Base-by-base conservation (phyloP, 2,888 invertebrate genomes). In the Conus canariensis region DNA sequence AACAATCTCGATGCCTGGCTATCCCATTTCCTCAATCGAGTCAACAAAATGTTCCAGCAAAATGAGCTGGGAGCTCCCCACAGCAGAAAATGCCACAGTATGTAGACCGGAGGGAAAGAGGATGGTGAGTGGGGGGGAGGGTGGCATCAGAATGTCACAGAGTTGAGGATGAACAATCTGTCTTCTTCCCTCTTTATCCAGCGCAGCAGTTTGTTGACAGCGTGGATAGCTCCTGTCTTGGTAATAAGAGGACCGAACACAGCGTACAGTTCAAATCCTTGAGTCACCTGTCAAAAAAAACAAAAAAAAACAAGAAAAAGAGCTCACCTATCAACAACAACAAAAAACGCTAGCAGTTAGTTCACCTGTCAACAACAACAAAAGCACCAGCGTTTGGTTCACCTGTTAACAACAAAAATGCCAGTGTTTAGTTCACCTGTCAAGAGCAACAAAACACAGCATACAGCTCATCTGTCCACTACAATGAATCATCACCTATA, bases 131-230 rank as follows among this genome's bases (percentile, higher is more conserved):
- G 64, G 16, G 16, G 16, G 60, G 10, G 8, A 64, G 77, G 9
- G 30, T 6, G 10, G 5, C 19, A n/a, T 91, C 92, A 96, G 92
- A 96, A 96, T 74, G 96, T 96, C n/a, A 95, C 95, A 25, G 98
- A 98, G 96, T 98, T 98, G 96, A 98, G 97, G 94, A 99, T 99
- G 96, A 99, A 99, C 95, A 99, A 97, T 94, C 98, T 97, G 92
- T 98, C 98, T 95, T 99, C 99, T 95, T 99, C 98, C 93, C 98
- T 98, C 95, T 99, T 98, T 92, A 99, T 98, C 99, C 99, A 99
- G 94, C 98, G 97, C 16, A 99, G 97, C 4, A 99, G 97, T 96
- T 98, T 98, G 95, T 98, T 98, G 19, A 99, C 98, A 87, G 98
- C 98, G 94, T 97, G 97, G 90, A 99, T 98, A 0, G 98, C 98